Conservation (phyloP, 2,888 invertebrate genomes). For the Pterostichus niger region DNA sequence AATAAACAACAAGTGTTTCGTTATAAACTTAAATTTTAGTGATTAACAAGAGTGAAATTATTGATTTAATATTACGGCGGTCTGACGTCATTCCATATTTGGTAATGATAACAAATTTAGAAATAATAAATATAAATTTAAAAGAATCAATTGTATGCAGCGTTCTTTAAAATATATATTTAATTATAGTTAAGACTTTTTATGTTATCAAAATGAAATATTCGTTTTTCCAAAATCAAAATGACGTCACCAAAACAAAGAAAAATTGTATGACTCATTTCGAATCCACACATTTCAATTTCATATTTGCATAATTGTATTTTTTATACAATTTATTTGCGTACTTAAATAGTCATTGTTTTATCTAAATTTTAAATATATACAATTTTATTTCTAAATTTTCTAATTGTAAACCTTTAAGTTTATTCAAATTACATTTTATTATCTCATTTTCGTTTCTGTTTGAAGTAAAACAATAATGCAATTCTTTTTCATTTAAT, state of each 20-base stretch:
- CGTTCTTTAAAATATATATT: not conserved
- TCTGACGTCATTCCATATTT: slow-evolving; percentile 2
- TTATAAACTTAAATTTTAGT: slow-evolving; percentile 2
- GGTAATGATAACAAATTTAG: not conserved
- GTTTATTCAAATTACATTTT: no score
- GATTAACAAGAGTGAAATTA: slow-evolving; percentile 12
- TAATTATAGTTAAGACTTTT: not conserved
- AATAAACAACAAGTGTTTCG: not conserved
- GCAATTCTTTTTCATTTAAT: no score
- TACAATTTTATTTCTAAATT: no score
- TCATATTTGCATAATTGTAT: no score
- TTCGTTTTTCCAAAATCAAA: not conserved
- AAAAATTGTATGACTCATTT: not conserved
- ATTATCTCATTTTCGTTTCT: no score
- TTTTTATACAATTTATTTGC: no score
- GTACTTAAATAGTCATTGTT: no score
- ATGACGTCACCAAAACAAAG: slow-evolving; percentile 1
- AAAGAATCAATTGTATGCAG: not conserved
- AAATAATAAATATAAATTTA: not conserved
- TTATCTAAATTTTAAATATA: no score
- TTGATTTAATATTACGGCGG: slow-evolving; percentile 7
- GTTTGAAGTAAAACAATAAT: no score
- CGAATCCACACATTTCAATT: no score
- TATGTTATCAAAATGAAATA: not conserved
- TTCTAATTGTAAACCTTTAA: no score